phyloP scores from a whole-genome alignment of 2,113 vertebrate genomes.

The Halcyon malimbica region DNA sequence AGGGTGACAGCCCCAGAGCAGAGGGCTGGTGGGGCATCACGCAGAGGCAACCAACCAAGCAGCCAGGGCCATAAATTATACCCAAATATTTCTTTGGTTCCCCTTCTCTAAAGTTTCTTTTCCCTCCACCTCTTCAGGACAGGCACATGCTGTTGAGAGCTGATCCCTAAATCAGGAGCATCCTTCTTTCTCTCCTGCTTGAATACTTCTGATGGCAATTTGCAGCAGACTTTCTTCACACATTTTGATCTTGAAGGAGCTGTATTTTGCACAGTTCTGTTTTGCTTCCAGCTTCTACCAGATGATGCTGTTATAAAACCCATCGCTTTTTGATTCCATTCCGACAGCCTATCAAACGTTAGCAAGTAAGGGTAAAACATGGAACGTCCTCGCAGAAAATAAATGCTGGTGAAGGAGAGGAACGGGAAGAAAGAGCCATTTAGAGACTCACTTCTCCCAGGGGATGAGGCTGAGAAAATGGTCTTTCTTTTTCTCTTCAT shows the following conservation, averaged over 20 bases:
- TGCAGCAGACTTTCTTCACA: not conserved
- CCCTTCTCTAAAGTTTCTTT: not conserved
- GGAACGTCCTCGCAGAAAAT: not conserved
- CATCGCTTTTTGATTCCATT: not conserved
- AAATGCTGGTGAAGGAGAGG: not conserved
- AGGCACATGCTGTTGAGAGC: not conserved
- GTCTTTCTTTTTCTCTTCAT: not conserved
- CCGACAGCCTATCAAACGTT: not conserved
- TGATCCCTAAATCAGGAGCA: not conserved
- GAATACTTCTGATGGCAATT: not conserved
- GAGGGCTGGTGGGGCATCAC: too few species aligned
- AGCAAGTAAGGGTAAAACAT: not conserved
- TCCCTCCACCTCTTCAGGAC: not conserved
- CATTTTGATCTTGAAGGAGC: not conserved
- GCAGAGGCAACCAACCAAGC: too few species aligned
- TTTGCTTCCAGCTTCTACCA: slow-evolving; percentile 2
- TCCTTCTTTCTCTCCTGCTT: not conserved
- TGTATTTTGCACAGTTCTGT: not conserved
- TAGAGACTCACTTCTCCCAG: not conserved
- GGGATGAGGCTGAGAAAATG: not conserved
- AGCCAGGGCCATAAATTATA: not conserved
- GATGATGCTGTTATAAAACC: not conserved
- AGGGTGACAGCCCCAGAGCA: not conserved
- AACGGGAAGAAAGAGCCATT: not conserved
- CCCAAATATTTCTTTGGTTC: not conserved